These are phyloP conservation scores for Junonia oenone DNA, from an alignment of 2,888 invertebrate genomes.

Conservation along the genomic window DNA sequence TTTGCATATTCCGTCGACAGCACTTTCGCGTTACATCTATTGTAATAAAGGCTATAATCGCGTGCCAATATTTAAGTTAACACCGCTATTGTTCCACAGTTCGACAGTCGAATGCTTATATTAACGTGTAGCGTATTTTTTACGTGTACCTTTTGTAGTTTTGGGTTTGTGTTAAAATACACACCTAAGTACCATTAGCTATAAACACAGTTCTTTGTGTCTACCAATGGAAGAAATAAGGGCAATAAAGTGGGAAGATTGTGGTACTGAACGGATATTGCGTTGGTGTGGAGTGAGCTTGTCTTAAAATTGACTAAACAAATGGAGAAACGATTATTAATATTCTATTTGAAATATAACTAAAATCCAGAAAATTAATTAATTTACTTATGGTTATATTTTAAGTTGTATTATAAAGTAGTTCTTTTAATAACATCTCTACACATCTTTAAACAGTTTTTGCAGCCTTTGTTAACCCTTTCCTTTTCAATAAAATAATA, in stretches of 20 bases:
- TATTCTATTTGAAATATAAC: too few relatives aligned
- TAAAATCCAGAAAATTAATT: too few relatives aligned
- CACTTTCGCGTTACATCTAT: slow-evolving; percentile 8
- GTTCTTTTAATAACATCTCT: too few relatives aligned
- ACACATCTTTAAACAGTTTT: too few relatives aligned
- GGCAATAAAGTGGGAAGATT: slow-evolving; percentile 63
- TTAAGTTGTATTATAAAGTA: too few relatives aligned
- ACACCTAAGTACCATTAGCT: slow-evolving; percentile 78
- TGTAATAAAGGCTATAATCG: slow-evolving; percentile 20
- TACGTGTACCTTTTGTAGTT: slow-evolving; percentile 59
- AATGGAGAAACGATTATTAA: too few relatives aligned
- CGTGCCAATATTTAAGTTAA: slow-evolving; percentile 6
- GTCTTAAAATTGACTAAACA: too few relatives aligned
- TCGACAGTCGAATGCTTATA: slow-evolving; percentile 58
- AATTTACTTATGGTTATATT: too few relatives aligned
- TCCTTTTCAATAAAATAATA: too few relatives aligned
- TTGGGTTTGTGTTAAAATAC: slow-evolving; percentile 76
- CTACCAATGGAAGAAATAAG: slow-evolving; percentile 66
- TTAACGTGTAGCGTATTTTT: slow-evolving; percentile 69
- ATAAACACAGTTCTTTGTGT: slow-evolving; percentile 77
- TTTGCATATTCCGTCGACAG: slow-evolving; percentile 5
- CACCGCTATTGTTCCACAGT: slow-evolving; percentile 22
- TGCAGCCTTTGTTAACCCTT: too few relatives aligned
- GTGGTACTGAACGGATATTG: slow-evolving; percentile 50
- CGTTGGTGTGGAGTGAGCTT: slow-evolving; percentile 46